Conservation (phyloP, 2,113 vertebrate species). For the Oryzias celebensis region DNA sequence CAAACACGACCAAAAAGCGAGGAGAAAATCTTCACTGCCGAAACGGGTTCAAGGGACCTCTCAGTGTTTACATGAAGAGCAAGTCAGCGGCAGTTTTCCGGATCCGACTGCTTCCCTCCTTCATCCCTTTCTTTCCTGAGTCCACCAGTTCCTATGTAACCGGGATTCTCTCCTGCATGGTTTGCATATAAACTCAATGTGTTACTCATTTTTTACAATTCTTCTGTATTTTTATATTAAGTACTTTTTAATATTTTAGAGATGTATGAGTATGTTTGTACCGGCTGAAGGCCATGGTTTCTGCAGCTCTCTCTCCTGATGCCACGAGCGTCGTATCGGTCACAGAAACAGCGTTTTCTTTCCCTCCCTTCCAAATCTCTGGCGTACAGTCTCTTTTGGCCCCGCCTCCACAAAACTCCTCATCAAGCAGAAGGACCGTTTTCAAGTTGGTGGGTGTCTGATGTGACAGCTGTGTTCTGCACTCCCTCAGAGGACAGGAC, state of each 20-base stretch:
- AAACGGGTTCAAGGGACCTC: slow-evolving; percentile 70
- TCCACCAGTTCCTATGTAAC: slow-evolving; percentile 66
- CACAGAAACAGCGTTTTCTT: slow-evolving; percentile 28
- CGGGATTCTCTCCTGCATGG: slow-evolving; percentile 76
- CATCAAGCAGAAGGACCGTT: too few species aligned
- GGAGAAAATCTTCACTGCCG: slow-evolving; percentile 76
- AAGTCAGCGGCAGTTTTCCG: slow-evolving; percentile 53
- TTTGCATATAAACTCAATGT: slow-evolving; percentile 80
- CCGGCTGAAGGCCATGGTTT: slow-evolving; percentile 72
- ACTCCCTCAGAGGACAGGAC: too few species aligned
- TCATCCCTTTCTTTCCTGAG: slow-evolving; percentile 58
- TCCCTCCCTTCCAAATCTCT: too few species aligned
- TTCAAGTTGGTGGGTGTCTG: too few species aligned
- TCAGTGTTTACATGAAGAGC: slow-evolving; percentile 75
- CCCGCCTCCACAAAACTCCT: too few species aligned
- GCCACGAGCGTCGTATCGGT: slow-evolving; percentile 69
- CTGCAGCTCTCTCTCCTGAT: slow-evolving; percentile 70
- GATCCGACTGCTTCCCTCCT: slow-evolving; percentile 54
- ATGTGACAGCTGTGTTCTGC: too few species aligned
- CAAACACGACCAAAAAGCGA: slow-evolving; percentile 66
- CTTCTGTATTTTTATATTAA: slow-evolving; percentile 86
- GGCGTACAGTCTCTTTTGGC: too few species aligned
- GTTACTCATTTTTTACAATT: slow-evolving; percentile 82
- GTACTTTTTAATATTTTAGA: slow-evolving; percentile 84
- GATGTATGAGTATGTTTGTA: slow-evolving; percentile 76